Base-by-base conservation (phyloP, 2,888 invertebrate species). In the Ormia ochracea region DNA sequence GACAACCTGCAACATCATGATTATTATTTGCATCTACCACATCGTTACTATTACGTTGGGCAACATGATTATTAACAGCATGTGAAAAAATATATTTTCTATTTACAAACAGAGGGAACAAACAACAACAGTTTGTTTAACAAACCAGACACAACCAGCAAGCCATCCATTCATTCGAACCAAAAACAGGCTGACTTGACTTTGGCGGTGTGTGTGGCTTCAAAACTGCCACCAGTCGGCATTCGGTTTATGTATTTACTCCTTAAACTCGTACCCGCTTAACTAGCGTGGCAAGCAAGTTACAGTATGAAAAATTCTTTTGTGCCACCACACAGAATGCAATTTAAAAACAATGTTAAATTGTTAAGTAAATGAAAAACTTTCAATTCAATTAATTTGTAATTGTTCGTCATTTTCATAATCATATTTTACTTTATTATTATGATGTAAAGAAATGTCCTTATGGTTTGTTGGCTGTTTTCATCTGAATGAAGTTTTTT, bases 311-410 rank as follows among this genome's bases (percentile, higher is more conserved):
- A 58, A 73, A 41, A 56, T 12, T 58, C 21, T 65, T 66, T 41
- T 66, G 58, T 50, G 50, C 9, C 66, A 61, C 70, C 48, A 41
- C 43, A 21, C 50, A 31, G 56, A 48, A 50, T 50, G 48, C 66
- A 41, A 66, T 74, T 41, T n/a, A n/a, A 21, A 58, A 66, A 74
- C 74, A 74, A 74, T 59, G 50, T 59, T 66, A 74, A 74, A 59
- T 66, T 59, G 58, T 59, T 66, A 50, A 59, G 74, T 66, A 59
- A 74, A 74, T 74, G 66, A 66, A 74, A 74, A 74, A 66, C 74
- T 74, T 74, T 74, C 65, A 74, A 74, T 74, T 74, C 66, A 74
- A 74, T 74, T 74, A 66, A 59, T 66, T 74, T 74, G 58, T 74
- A 59, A 59, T 50, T 50, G 73, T 48, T 74, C 36, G 73, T 56